Conservation (phyloP, 2,113 vertebrate species). For the Eira barbara region DNA sequence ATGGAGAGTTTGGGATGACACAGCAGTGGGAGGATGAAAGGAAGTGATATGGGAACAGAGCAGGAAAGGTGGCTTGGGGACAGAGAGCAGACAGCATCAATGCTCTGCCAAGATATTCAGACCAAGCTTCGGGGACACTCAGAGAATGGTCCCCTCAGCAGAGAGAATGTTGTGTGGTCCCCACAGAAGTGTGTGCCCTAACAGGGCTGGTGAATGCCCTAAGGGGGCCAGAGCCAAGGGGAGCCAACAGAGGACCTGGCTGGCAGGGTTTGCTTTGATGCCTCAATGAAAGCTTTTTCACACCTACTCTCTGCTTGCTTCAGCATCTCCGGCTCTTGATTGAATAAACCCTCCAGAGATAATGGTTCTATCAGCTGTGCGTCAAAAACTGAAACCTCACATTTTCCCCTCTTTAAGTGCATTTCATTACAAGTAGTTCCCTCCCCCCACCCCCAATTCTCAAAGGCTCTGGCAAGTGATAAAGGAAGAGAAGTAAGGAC, state of each 20-base stretch:
- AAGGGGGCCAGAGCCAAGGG: neutral
- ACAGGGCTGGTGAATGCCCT: neutral
- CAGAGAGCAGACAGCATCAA: fast-evolving
- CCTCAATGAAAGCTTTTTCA: neutral
- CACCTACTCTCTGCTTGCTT: slow-evolving; percentile 2
- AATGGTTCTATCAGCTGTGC: slow-evolving; percentile 56
- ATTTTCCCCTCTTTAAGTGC: slow-evolving; percentile 54
- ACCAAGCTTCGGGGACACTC: neutral
- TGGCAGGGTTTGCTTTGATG: fast-evolving
- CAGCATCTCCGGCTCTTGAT: slow-evolving; percentile 18
- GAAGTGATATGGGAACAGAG: fast-evolving
- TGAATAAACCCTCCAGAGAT: slow-evolving; percentile 60
- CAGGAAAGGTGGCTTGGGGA: neutral
- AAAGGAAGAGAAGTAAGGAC: slow-evolving; percentile 54
- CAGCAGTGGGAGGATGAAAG: fast-evolving
- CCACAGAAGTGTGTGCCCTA: fast-evolving
- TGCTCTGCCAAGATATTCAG: neutral
- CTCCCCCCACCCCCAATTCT: slow-evolving; percentile 13
- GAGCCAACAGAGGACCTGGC: neutral
- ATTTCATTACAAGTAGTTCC: slow-evolving; percentile 65
- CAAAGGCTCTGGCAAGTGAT: slow-evolving; percentile 35
- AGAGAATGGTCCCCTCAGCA: fast-evolving
- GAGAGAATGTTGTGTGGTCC: fast-evolving
- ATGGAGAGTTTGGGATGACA: neutral
- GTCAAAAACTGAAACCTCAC: slow-evolving; percentile 64